Evolutionary conservation across 2,113 vertebrate genomes (phyloP).

Genomic region (Struthio camelus): DNA sequence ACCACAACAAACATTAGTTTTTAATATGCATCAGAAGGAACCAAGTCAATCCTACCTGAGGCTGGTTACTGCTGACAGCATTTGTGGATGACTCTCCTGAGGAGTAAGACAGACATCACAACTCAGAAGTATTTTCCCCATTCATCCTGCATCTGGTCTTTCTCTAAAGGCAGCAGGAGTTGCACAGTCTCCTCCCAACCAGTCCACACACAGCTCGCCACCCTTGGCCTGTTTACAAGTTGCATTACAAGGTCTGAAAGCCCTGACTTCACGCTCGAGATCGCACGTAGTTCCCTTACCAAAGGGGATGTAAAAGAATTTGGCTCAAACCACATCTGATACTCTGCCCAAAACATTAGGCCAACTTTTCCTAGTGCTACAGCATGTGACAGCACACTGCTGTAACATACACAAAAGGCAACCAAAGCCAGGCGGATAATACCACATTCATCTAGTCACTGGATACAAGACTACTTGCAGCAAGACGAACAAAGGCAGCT

Average conservation of each 20-base stretch:
- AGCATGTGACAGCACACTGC: slow-evolving; percentile 52
- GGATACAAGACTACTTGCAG: slow-evolving; percentile 19
- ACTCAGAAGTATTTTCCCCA: not conserved
- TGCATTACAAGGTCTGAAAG: not conserved
- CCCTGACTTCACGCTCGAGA: not conserved
- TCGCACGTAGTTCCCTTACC: not conserved
- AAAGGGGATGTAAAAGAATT: not conserved
- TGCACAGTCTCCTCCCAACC: not conserved
- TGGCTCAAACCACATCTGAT: slow-evolving; percentile 13
- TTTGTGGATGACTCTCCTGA: slow-evolving; percentile 3
- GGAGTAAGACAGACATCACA: not conserved
- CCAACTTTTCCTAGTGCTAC: slow-evolving; percentile 32
- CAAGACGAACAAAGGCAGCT: slow-evolving; percentile 43
- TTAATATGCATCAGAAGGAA: not conserved
- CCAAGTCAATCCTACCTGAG: slow-evolving; percentile 51
- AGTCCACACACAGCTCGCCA: not conserved
- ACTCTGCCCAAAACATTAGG: slow-evolving; percentile 10
- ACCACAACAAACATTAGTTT: not conserved
- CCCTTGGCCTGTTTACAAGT: not conserved
- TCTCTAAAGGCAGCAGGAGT: not conserved
- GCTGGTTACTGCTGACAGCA: slow-evolving; percentile 31
- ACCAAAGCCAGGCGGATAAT: slow-evolving; percentile 20
- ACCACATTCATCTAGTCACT: slow-evolving; percentile 33
- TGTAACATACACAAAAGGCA: slow-evolving; percentile 24
- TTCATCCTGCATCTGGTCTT: not conserved